Conservation (phyloP, 2,888 invertebrate species). For the Andrena bicolor region DNA sequence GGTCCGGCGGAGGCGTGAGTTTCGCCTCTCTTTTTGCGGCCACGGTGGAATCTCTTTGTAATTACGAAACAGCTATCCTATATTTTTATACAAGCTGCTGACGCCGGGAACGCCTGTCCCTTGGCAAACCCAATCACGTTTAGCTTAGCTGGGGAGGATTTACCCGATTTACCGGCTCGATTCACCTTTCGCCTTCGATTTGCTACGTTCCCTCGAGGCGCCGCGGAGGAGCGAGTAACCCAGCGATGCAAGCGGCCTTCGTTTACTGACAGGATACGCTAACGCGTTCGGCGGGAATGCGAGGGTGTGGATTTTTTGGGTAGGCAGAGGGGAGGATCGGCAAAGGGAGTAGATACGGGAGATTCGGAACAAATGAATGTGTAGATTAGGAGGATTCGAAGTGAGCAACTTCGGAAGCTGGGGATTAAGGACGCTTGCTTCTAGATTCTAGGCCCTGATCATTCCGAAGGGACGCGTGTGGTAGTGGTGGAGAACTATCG, state of each 20-base stretch:
- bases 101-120: slow-evolving; percentile 7
- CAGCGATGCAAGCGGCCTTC: background rate
- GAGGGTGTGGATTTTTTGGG: too few relatives aligned
- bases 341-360: too few relatives aligned
- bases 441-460: background rate
- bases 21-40: background rate
- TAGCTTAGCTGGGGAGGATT: slow-evolving; percentile 2
- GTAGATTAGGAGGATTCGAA: too few relatives aligned
- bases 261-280: background rate
- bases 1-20: slow-evolving; percentile 22
- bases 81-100: slow-evolving; percentile 9
- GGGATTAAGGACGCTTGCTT: too few relatives aligned
- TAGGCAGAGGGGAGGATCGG: too few relatives aligned
- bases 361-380: too few relatives aligned
- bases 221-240: too few relatives aligned
- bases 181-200: slow-evolving; percentile 19
- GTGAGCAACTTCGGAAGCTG: too few relatives aligned
- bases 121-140: slow-evolving; percentile 7
- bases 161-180: slow-evolving; percentile 9
- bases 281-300: too few relatives aligned
- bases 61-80: slow-evolving; percentile 47
- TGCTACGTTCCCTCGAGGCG: background rate
- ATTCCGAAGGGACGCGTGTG: background rate
- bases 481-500: too few relatives aligned
- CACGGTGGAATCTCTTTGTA: slow-evolving; percentile 48